Conservation (phyloP, 2,113 vertebrate species). For the Tenrec ecaudatus region DNA sequence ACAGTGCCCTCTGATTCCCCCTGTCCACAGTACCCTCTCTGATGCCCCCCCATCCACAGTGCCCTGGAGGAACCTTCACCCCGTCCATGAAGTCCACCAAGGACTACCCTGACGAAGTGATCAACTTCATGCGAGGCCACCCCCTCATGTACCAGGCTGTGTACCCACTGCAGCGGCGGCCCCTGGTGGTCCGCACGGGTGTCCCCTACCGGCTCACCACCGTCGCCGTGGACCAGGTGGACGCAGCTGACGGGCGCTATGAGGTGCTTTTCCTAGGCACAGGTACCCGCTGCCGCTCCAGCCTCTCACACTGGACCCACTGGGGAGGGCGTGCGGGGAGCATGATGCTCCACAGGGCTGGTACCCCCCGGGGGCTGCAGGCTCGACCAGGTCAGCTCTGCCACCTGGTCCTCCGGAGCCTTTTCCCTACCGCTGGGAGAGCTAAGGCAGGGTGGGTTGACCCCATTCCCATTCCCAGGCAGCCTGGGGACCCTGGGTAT, state of each 20-base stretch:
- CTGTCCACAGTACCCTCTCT: no score
- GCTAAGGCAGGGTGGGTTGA: not conserved
- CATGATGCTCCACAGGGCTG: not conserved
- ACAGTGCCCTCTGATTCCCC: no score
- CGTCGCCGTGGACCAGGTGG: slow-evolving; percentile 97
- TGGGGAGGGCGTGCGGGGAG: slow-evolving; percentile 67
- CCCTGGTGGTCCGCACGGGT: slow-evolving; percentile 96
- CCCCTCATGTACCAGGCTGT: slow-evolving; percentile 97
- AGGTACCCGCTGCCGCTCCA: slow-evolving; percentile 91
- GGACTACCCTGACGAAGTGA: slow-evolving; percentile 98
- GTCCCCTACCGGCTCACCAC: slow-evolving; percentile 98
- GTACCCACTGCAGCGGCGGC: slow-evolving; percentile 97
- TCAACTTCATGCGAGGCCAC: slow-evolving; percentile 99
- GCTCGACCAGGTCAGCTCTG: not conserved
- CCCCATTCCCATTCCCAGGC: not conserved
- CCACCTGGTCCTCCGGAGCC: not conserved
- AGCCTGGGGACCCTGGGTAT: not conserved
- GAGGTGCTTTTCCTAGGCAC: slow-evolving; percentile 99
- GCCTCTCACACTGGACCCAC: slow-evolving; percentile 54
- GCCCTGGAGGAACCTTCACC: slow-evolving; percentile 98
- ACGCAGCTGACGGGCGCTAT: slow-evolving; percentile 97
- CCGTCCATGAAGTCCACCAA: slow-evolving; percentile 99
- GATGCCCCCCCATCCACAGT: slow-evolving; percentile 85
- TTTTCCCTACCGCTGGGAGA: not conserved
- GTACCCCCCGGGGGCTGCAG: not conserved